phyloP scores from a whole-genome alignment of 1,140 invertebrate genomes.

The Cylas formicarius region DNA sequence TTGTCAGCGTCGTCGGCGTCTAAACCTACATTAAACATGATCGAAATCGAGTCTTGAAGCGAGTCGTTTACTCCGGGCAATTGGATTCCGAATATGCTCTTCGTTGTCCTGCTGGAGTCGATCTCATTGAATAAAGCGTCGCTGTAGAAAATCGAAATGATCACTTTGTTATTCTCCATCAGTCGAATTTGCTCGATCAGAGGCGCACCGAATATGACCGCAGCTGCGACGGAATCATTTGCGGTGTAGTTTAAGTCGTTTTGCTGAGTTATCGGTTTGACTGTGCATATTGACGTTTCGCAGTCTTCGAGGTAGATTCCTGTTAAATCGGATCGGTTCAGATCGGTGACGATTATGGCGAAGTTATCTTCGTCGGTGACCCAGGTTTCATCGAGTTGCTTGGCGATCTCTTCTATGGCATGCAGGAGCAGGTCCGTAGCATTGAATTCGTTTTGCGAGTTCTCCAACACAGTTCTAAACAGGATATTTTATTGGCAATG shows the following conservation, averaged over 20 bases:
- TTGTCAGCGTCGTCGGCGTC: slow-evolving; percentile 7
- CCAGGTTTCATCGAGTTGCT: slow-evolving; percentile 1
- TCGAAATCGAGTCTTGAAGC: slow-evolving; percentile 9
- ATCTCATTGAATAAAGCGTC: slow-evolving; percentile 28
- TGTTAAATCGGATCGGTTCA: slow-evolving; percentile 17
- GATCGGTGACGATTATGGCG: slow-evolving; percentile 14
- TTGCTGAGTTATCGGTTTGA: slow-evolving; percentile 1
- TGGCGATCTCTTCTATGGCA: slow-evolving; percentile 20
- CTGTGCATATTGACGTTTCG: slow-evolving; percentile 3
- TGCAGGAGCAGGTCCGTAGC: slow-evolving; percentile 29
- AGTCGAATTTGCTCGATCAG: slow-evolving; percentile 18
- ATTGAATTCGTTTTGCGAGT: slow-evolving; percentile 19
- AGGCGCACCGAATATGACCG: slow-evolving; percentile 16
- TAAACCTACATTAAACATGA: slow-evolving; percentile 18
- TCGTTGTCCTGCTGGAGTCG: slow-evolving; percentile 6
- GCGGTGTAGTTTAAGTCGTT: slow-evolving; percentile 8
- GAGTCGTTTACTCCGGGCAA: slow-evolving; percentile 18
- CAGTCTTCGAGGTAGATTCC: slow-evolving; percentile 19
- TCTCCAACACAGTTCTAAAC: slow-evolving; percentile 11
- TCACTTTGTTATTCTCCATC: slow-evolving; percentile 8
- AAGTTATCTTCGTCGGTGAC: slow-evolving; percentile 15
- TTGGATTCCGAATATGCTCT: slow-evolving; percentile 27
- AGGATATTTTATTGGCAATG: slow-evolving; percentile 14
- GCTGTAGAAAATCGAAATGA: slow-evolving; percentile 20
- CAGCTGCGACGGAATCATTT: slow-evolving; percentile 20